Evolutionary conservation across 2,113 vertebrate genomes (phyloP).

Genomic region (Podocnemis expansa): DNA sequence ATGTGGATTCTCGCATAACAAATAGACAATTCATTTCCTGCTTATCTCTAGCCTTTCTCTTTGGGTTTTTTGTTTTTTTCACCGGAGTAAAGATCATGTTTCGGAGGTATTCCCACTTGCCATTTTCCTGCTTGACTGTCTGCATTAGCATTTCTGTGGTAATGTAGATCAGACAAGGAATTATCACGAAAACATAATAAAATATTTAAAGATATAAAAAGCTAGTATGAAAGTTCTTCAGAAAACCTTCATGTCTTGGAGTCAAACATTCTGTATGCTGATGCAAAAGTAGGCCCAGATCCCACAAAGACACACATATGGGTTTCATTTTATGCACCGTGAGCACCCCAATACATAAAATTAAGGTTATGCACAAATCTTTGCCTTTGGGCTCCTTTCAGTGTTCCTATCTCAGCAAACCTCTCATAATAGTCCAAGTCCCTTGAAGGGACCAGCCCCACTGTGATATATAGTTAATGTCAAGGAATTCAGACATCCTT

Average conservation of each 20-base stretch:
- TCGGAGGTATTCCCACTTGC: not conserved
- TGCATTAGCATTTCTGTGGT: slow-evolving; percentile 33
- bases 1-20: not conserved
- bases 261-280: not conserved
- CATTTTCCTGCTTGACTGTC: not conserved
- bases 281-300: not conserved
- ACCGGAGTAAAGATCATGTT: not conserved
- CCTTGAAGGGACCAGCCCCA: not conserved
- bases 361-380: not conserved
- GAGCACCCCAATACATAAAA: not conserved
- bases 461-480: not conserved
- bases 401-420: not conserved
- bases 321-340: not conserved
- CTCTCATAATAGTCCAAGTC: not conserved
- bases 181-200: slow-evolving; percentile 46
- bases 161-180: slow-evolving; percentile 37
- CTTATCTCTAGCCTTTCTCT: slow-evolving; percentile 14
- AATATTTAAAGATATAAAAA: slow-evolving; percentile 37
- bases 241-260: not conserved
- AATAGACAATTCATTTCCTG: not conserved
- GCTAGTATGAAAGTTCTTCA: not conserved
- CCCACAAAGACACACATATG: not conserved
- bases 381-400: not conserved
- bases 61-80: not conserved
- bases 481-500: not conserved